Evolutionary conservation across 2,113 vertebrate genomes (phyloP).

Genomic region (Egretta garzetta): DNA sequence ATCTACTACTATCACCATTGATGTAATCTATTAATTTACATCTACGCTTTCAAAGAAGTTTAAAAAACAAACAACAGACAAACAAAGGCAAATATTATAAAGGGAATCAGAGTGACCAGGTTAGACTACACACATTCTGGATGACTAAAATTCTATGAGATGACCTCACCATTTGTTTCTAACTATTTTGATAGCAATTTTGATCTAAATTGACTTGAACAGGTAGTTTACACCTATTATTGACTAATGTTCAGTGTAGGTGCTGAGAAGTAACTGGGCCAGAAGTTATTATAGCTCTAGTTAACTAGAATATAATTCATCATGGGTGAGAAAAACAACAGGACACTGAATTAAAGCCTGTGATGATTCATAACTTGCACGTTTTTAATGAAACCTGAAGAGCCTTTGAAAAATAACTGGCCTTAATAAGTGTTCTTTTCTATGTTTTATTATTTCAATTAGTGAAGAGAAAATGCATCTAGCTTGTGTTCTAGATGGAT

Average conservation of each 20-base stretch:
- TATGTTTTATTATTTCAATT: neutral
- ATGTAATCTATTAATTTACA: neutral
- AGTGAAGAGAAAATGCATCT: neutral
- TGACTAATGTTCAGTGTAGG: neutral
- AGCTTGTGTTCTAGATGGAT: neutral
- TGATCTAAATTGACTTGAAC: neutral
- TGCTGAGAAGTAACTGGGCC: neutral
- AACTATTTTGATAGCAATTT: neutral
- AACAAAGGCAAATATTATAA: neutral
- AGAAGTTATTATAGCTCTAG: neutral
- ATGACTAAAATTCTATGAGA: neutral
- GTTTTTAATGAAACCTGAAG: neutral
- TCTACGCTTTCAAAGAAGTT: neutral
- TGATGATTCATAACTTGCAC: neutral
- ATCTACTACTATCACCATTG: neutral
- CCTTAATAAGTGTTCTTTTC: neutral
- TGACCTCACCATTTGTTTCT: neutral
- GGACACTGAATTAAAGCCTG: neutral
- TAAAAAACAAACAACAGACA: neutral
- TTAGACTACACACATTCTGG: neutral
- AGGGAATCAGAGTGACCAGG: neutral
- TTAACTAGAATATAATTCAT: neutral
- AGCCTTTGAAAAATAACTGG: neutral
- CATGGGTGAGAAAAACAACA: neutral
- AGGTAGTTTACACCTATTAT: neutral